A percentile compares a stretch with the other conserved stretches of the same genome.
phyloP scores from a whole-genome alignment of 1,140 invertebrate species.

The Papilio dardanus region DNA sequence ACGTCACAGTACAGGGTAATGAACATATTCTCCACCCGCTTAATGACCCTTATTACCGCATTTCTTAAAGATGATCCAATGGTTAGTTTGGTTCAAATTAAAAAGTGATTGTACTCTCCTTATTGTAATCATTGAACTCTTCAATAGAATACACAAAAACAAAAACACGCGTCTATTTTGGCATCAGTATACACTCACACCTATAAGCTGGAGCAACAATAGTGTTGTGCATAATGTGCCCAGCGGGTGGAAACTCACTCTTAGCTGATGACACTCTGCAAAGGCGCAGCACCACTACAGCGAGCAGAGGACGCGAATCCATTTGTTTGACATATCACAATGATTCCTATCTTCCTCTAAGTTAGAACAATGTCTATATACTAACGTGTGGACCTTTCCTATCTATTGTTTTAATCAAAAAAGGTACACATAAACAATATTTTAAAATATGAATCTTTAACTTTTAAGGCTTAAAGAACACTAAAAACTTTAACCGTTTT shows the following conservation, averaged over 20 bases:
- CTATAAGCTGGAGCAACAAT: constrained; percentile 44
- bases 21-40: too few species aligned
- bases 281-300: constrained; percentile 34
- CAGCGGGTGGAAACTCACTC: constrained; percentile 49
- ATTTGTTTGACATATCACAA: constrained; percentile 31
- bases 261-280: constrained; percentile 49
- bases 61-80: too few species aligned
- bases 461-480: too few species aligned
- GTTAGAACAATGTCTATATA: not conserved
- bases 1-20: not conserved
- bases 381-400: constrained; percentile 1
- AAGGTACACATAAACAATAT: not conserved
- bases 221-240: constrained; percentile 45
- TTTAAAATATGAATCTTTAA: not conserved
- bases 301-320: constrained; percentile 28
- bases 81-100: not conserved
- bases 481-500: constrained; percentile 29
- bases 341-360: constrained; percentile 16
- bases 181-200: constrained; percentile 27
- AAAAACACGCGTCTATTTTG: not conserved
- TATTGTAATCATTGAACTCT: not conserved
- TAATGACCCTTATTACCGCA: too few species aligned
- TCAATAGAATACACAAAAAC: not conserved
- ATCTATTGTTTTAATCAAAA: not conserved
- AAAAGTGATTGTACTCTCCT: not conserved